phyloP scores from a whole-genome alignment of 92 coral and sea anemone genomes.

The Metridium senile region DNA sequence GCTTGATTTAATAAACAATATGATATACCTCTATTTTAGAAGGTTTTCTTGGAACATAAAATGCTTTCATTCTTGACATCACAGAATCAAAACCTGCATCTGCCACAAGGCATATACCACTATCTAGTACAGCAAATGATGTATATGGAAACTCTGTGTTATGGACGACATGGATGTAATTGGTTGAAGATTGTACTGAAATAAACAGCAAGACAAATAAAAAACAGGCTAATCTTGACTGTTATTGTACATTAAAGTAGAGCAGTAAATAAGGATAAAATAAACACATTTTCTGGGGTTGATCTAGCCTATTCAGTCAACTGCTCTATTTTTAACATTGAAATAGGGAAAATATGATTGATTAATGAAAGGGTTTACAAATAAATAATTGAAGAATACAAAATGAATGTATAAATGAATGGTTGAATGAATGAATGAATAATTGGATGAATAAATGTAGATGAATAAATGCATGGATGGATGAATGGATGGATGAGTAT shows the following conservation, averaged over 20 bases:
- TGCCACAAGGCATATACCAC: constrained; percentile 95
- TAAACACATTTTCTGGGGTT: too few species aligned
- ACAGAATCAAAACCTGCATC: constrained; percentile 93
- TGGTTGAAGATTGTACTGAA: constrained; percentile 63
- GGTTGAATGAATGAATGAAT: too few species aligned
- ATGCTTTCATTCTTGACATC: constrained; percentile 85
- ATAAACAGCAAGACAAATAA: neutral
- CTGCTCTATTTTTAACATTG: too few species aligned
- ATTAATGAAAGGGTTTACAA: too few species aligned
- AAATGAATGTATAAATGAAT: too few species aligned
- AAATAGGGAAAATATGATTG: too few species aligned
- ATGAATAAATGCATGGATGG: too few species aligned
- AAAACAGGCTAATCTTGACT: neutral
- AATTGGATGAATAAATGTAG: too few species aligned
- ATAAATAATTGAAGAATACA: too few species aligned
- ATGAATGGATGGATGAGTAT: too few species aligned
- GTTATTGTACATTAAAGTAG: neutral
- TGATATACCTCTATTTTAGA: constrained; percentile 95
- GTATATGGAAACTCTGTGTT: constrained; percentile 89
- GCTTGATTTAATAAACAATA: too few species aligned
- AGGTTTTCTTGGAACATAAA: constrained; percentile 87
- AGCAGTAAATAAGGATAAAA: neutral
- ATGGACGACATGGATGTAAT: constrained; percentile 86
- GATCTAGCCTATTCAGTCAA: too few species aligned
- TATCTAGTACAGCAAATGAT: constrained; percentile 90